Percentiles rank a stretch among this genome's conserved stretches.
phyloP scores from a whole-genome alignment of 2,888 invertebrate genomes.

The Torymus texanus region DNA sequence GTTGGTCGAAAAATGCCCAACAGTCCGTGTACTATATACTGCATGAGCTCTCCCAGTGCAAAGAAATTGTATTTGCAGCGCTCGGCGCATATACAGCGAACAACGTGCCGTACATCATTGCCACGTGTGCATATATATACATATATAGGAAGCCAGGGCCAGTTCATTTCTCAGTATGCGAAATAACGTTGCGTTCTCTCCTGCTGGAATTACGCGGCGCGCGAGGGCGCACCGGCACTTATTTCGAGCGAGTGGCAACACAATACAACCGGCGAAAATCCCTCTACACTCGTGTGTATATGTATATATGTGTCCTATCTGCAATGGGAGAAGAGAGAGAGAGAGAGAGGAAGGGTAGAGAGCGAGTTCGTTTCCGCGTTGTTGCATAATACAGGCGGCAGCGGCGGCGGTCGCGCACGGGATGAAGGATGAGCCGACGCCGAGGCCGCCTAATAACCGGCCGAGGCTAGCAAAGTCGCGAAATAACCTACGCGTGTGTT shows the following conservation, averaged over 20 bases:
- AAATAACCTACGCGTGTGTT: conserved; percentile 34
- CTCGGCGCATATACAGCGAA: conserved; percentile 6
- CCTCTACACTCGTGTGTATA: background rate
- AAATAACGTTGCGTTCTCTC: conserved; percentile 50
- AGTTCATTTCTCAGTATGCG: conserved; percentile 23
- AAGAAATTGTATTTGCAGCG: conserved; percentile 47
- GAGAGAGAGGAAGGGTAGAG: conserved; percentile 56
- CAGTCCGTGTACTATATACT: too few species aligned
- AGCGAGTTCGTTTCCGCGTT: conserved; percentile 73
- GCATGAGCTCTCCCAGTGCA: background rate
- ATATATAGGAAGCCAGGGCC: too few species aligned
- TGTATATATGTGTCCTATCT: conserved; percentile 19
- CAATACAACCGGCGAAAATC: conserved; percentile 10
- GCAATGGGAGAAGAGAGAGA: conserved; percentile 27
- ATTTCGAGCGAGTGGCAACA: conserved; percentile 58
- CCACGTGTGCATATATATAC: background rate
- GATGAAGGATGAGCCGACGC: conserved; percentile 71
- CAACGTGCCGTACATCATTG: conserved; percentile 50
- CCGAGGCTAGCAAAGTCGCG: conserved; percentile 29
- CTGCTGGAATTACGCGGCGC: conserved; percentile 59
- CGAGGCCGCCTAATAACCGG: conserved; percentile 46
- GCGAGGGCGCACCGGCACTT: conserved; percentile 60
- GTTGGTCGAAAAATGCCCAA: too few species aligned
- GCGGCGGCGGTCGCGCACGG: conserved; percentile 72
- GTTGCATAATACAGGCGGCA: conserved; percentile 75